Base-by-base conservation (phyloP, 1,140 invertebrate genomes). In the Steinernema feltiae region DNA sequence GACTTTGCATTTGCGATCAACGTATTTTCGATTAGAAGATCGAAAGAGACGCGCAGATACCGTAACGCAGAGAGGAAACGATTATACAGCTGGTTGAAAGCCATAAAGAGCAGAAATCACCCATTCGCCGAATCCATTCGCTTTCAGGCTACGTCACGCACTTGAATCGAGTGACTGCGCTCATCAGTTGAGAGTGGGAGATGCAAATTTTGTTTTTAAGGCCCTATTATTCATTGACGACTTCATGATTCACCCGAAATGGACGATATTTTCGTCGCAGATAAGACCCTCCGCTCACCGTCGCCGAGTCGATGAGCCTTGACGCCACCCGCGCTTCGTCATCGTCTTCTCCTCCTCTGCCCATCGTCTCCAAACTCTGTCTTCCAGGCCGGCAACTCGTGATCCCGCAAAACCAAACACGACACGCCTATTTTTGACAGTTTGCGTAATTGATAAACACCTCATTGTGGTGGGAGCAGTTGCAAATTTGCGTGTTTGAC, bases 201-300 rank as follows among this genome's bases (percentile, higher is more conserved):
- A 63, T 63, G 53, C 53, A 63, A 63, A 63, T 63, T 63, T 63
- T 63, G 53, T 63, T 63, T 63, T 63, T 15, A 63, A 63, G 53
- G 53, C 24, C 53, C 53, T 63, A 63, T 63, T 63, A 63, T 63
- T 63, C 53, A 63, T 27, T 18, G 53, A 63, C 53, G 12, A 63
- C 53, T 63, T 27, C 24, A 27, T 63, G 53, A 63, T 63, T 63
- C 53, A 63, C 53, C 53, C 53, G 15, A 63, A 63, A 63, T 63
- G 12, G 53, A 27, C 53, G 53, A 27, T 63, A 63, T 63, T 63
- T 63, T 63, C 53, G 24, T 63, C 53, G 53, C 15, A 63, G 53
- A 63, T 63, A 63, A 63, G 53, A 63, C 53, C 12, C 53, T 63
- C 24, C 35, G 7, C 35, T 41, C 35, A 7, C 35, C 35, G 7